phyloP scores from a whole-genome alignment of 1,140 invertebrate genomes.

The Heliconius hewitsoni region DNA sequence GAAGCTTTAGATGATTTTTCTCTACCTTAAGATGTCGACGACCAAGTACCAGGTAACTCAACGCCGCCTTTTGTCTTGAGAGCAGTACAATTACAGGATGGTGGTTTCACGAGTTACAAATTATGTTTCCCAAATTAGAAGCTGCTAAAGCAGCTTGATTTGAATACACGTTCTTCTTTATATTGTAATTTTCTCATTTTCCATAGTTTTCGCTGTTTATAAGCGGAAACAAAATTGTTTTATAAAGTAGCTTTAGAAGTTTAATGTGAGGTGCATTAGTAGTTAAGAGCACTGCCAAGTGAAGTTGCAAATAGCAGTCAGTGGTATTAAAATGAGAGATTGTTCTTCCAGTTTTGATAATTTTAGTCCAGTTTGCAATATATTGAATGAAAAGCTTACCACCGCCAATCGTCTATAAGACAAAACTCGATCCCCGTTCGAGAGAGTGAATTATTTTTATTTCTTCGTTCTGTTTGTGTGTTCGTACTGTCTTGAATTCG shows the following conservation, averaged over 20 bases:
- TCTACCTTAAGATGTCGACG: neutral
- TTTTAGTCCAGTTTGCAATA: neutral
- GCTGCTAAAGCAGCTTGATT: no score
- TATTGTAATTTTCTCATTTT: neutral
- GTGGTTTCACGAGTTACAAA: no score
- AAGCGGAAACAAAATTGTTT: neutral
- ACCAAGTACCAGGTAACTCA: neutral
- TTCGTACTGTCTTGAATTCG: no score
- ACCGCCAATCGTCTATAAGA: no score
- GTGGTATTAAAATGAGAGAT: conserved; percentile 10
- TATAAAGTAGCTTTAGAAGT: neutral
- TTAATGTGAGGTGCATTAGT: neutral
- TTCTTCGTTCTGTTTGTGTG: no score
- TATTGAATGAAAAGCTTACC: neutral
- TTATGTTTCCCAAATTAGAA: no score
- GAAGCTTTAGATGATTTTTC: neutral
- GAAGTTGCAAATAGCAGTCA: conserved; percentile 3
- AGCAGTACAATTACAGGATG: neutral
- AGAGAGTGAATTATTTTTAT: no score
- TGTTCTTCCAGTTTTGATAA: neutral
- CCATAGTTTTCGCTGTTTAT: neutral
- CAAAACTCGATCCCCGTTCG: no score
- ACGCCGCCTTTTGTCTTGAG: neutral
- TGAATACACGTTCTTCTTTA: neutral
- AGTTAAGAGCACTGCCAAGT: conserved; percentile 8